Base-by-base conservation (phyloP, 2,797 vertebrate genomes). In the Sebastiscus albofasciatus region DNA sequence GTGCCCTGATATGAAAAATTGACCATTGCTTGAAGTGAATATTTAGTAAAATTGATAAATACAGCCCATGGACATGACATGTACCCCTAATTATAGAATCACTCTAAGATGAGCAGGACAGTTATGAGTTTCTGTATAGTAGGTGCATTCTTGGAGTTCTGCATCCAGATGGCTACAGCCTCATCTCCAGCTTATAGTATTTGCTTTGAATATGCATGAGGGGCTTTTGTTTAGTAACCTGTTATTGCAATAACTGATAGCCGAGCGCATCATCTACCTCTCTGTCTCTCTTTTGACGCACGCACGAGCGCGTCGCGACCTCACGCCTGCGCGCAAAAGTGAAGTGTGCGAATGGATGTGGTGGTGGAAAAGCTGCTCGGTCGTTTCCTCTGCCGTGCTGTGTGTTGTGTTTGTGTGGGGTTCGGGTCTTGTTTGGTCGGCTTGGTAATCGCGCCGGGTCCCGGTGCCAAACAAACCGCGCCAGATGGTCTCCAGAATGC, bases 401-500 rank as follows among this genome's bases (percentile, higher is more conserved):
- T 18, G 16, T 49, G 46, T 16, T 49, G 46, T 49, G 49, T 52
- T 88, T 85, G 80, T 84, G 68, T 68, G 73, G 65, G 82, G 80
- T 81, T 86, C 75, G 42, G 60, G 90, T 82, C 86, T 74, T 86
- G 82, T 86, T 89, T 75, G 87, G 81, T 88, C 84, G 72, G 79
- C 77, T 92, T 20, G 34, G 75, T 95, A 96, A 96, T 96, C 95
- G 95, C 94, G 95, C 94, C 94, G 93, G 93, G 93, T 95, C 88
- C 95, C 89, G 95, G 96, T 96, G 96, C 96, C 93, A 94, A 94
- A 89, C 93, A 93, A 95, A 94, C 95, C 87, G 93, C 91, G 95
- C 96, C 96, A 98, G 97, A 97, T 98, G 97, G 97, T 96, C 94
- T 92, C 94, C 94, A 92, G 88, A 96, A 96, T 95, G 94, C 94